Conservation (phyloP, 30 jellyfish, hydroid and myxozoan species). For the Turritopsis dohrnii region DNA sequence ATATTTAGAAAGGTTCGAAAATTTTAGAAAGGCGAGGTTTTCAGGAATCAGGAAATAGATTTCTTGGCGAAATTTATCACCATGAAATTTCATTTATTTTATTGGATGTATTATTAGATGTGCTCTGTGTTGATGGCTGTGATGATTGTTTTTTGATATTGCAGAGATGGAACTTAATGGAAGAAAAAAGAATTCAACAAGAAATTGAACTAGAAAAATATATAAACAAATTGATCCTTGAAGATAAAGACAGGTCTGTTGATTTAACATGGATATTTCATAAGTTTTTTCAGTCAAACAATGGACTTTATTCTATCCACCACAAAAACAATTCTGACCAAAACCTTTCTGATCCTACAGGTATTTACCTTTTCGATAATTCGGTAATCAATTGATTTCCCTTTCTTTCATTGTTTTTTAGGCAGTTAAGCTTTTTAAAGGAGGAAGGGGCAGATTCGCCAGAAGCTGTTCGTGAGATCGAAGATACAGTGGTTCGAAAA, state of each 20-base stretch:
- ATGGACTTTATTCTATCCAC: too few species aligned
- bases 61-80: not conserved
- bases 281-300: too few species aligned
- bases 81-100: not conserved
- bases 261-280: too few species aligned
- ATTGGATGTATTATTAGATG: not conserved
- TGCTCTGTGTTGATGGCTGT: not conserved
- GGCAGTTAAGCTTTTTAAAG: not conserved
- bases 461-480: not conserved
- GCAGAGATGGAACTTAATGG: constrained; percentile 81
- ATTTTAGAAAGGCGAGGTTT: too few species aligned
- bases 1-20: too few species aligned
- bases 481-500: not conserved
- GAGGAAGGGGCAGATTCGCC: not conserved
- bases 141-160: not conserved
- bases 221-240: constrained; percentile 48
- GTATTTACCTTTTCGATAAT: too few species aligned
- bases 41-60: too few species aligned
- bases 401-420: not conserved
- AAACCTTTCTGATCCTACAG: too few species aligned
- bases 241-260: constrained; percentile 68
- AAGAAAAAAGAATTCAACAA: constrained; percentile 72
- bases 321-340: too few species aligned
- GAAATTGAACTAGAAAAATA: constrained; percentile 67
- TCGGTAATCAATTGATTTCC: not conserved